Evolutionary conservation across 2,888 invertebrate genomes (phyloP), one percentile per base, ranked within the genome.

Genomic region (Ormyrus labotus): DNA sequence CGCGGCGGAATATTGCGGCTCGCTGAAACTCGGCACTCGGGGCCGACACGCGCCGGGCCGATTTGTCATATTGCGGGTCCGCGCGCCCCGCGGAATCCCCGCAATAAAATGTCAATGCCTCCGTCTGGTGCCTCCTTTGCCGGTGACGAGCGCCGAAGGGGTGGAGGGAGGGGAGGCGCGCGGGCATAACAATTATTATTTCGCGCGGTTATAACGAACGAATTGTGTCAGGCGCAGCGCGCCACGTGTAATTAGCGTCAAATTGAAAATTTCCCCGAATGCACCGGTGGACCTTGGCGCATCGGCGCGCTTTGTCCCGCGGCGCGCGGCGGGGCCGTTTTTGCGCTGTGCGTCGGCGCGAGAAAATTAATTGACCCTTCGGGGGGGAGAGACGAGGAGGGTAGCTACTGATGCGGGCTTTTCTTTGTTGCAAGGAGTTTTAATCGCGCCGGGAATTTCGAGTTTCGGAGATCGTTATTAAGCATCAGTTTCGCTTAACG

Each of bases 191-290:
- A 85, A 87, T 87, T 85, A 87, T 87, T 87, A 87, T 87, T 87
- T 87, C 85, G 84, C 86, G 86, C 84, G 85, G 85, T 87, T 87
- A 34, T 34, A 86, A 87, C 86, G 87, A 87, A 87, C 84, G 86
- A 87, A 87, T 87, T 86, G 86, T 85, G 87, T 87, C 87, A 87
- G 78, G 83, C 80, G 83, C 86, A 86, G 60, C 61, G 34, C 69
- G 64, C 34, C 64, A 13, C 53, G 55, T 64, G 67, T 78, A 78
- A 82, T 82, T 82, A 71, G 71, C 80, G 74, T 70, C 68, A 74
- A 80, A 82, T 82, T 78, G 80, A 80, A 82, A 80, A 80, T 82
- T 80, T 72, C 71, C 34, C 34, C 67, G 53, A 81, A 78, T 78
- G 73, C 72, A 73, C 51, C 77, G 75, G 70, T 69, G 69, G 48